Evolutionary conservation across 2,888 invertebrate species (phyloP).

Genomic region (Rhingia rostrata): DNA sequence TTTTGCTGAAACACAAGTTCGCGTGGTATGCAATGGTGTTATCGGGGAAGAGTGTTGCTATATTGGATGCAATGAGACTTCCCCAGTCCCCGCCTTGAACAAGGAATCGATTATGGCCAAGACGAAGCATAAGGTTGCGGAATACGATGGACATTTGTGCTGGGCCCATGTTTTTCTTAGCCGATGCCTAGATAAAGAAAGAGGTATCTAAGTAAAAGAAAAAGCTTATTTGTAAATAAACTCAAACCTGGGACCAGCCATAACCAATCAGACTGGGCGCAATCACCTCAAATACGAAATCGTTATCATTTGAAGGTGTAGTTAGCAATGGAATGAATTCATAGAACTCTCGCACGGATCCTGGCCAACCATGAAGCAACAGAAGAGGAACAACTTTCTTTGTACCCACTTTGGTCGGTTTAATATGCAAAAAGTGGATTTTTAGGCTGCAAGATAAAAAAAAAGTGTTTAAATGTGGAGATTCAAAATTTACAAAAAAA

Average conservation of each 20-base stretch:
- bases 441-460: conserved; percentile 78
- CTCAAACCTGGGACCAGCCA: conserved; percentile 86
- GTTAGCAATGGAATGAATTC: conserved; percentile 88
- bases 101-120: conserved; percentile 87
- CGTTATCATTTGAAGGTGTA: conserved; percentile 83
- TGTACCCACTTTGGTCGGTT: conserved; percentile 83
- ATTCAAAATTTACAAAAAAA: not conserved
- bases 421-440: conserved; percentile 89
- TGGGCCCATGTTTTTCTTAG: conserved; percentile 80
- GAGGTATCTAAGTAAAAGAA: not conserved
- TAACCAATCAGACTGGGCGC: conserved; percentile 88
- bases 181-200: conserved; percentile 76
- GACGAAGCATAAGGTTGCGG: conserved; percentile 87
- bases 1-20: conserved; percentile 85
- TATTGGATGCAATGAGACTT: conserved; percentile 85
- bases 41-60: conserved; percentile 87
- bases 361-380: conserved; percentile 93
- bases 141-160: conserved; percentile 85
- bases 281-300: conserved; percentile 88
- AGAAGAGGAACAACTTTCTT: conserved; percentile 87
- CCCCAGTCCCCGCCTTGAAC: conserved; percentile 94
- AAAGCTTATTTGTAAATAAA: not conserved
- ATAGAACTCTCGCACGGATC: conserved; percentile 91
- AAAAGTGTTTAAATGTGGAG: not conserved
- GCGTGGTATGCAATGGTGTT: conserved; percentile 85